Evolutionary conservation across 2,888 invertebrate species (phyloP), one percentile per base, ranked within the genome.

Genomic region (Molanna angustata): DNA sequence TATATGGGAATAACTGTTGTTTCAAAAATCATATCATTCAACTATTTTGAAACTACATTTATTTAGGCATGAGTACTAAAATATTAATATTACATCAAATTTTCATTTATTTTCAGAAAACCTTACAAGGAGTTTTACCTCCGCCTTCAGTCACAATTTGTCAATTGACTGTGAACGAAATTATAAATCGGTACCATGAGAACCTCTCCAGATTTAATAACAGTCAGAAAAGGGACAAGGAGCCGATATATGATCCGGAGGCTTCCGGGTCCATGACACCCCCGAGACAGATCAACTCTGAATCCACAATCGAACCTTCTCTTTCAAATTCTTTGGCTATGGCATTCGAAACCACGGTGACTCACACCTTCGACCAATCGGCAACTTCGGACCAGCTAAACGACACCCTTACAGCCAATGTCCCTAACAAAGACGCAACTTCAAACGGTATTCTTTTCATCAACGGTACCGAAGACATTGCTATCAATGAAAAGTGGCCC

Each of bases 61-160:
- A n/a, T n/a, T n/a, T n/a, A n/a, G n/a, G n/a, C n/a, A n/a, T n/a
- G n/a, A n/a, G n/a, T n/a, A n/a, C 11, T 27, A 27, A 27, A 27
- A 11, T 27, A 27, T 7, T 27, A 27, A 27, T 27, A n/a, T 35
- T n/a, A 35, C 4, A 35, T 11, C 4, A 4, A 4, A 4, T 42
- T 20, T 21, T 46, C 20, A 17, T 32, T 32, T 47, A 35, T 16
- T 61, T 82, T 42, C 77, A 84, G 66, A 80, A 78, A 64, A 79
- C 78, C 40, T 68, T 90, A 6, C 79, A 79, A 59, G 89, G 89
- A 1, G 79, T 90, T 1, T 74, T 84, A 6, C 89, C 90, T 17
- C 90, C 89, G 7, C 88, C 88, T 0, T 86, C 85, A 18, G 76
- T 87, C 9, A 89, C 88, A 11, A 81, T 79, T 31, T 71, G 85